phyloP scores from a whole-genome alignment of 2,113 vertebrate species.

The Cebidichthys violaceus region DNA sequence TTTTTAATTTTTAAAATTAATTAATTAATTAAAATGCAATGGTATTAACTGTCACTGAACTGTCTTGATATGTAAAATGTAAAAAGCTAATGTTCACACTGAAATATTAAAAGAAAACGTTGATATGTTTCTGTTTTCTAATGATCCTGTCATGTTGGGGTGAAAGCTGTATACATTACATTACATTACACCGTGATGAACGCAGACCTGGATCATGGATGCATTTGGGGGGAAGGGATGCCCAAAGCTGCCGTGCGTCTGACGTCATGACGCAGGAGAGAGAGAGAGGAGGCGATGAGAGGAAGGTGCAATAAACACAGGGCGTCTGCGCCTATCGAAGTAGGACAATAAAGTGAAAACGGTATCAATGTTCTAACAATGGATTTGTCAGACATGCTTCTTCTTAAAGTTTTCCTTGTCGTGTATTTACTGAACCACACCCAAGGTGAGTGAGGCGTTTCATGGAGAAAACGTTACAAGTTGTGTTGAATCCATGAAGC shows the following conservation, averaged over 20 bases:
- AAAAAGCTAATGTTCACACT: neutral
- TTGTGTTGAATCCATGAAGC: slow-evolving; percentile 53
- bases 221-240: slow-evolving; percentile 60
- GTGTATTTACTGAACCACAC: slow-evolving; percentile 66
- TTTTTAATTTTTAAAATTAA: neutral
- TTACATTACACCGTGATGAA: slow-evolving; percentile 10
- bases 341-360: slow-evolving; percentile 85
- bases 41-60: neutral
- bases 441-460: slow-evolving; percentile 79
- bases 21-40: neutral
- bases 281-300: slow-evolving; percentile 70
- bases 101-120: neutral
- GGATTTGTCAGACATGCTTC: slow-evolving; percentile 78
- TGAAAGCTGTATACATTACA: neutral
- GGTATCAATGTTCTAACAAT: slow-evolving; percentile 83
- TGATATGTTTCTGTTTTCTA: neutral
- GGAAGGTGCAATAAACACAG: slow-evolving; percentile 85
- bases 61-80: neutral
- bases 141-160: neutral
- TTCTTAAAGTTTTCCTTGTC: slow-evolving; percentile 76
- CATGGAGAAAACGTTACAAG: slow-evolving; percentile 10
- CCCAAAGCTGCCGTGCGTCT: slow-evolving; percentile 65
- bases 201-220: slow-evolving; percentile 50
- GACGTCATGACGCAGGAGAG: slow-evolving; percentile 80
- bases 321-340: slow-evolving; percentile 83